Evolutionary conservation across 1,140 invertebrate species (phyloP).

Genomic region (Periplaneta americana): DNA sequence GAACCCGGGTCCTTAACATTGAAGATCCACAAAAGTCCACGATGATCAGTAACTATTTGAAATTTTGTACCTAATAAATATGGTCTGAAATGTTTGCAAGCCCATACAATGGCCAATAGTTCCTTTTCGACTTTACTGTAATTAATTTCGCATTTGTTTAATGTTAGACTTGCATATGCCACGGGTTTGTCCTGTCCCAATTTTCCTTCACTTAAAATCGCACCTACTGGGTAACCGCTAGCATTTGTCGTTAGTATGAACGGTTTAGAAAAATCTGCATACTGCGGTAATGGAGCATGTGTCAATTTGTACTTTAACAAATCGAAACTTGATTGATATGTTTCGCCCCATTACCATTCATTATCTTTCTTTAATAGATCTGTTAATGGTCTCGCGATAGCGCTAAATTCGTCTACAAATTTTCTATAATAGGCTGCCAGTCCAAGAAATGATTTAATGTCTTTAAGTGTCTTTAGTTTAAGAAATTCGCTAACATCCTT

Average conservation of each 20-base stretch:
- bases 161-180: slow-evolving; percentile 26
- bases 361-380: slow-evolving; percentile 25
- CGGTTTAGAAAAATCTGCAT: slow-evolving; percentile 31
- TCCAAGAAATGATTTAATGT: slow-evolving; percentile 27
- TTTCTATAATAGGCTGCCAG: slow-evolving; percentile 30
- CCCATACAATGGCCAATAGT: slow-evolving; percentile 36
- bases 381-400: slow-evolving; percentile 25
- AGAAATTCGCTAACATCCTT: slow-evolving; percentile 21
- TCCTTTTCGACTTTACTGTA: slow-evolving; percentile 33
- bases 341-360: slow-evolving; percentile 28
- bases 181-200: slow-evolving; percentile 28
- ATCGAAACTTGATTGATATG: slow-evolving; percentile 29
- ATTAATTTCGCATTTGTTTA: slow-evolving; percentile 23
- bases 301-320: slow-evolving; percentile 18
- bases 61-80: slow-evolving; percentile 38
- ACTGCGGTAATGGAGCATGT: slow-evolving; percentile 32
- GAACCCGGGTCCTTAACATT: slow-evolving; percentile 21
- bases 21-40: slow-evolving; percentile 32
- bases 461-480: slow-evolving; percentile 18
- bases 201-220: slow-evolving; percentile 31
- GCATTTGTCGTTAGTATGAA: slow-evolving; percentile 53
- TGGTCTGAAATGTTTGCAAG: slow-evolving; percentile 38
- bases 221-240: slow-evolving; percentile 43
- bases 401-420: slow-evolving; percentile 31
- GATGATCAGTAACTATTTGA: slow-evolving; percentile 35